These are phyloP conservation scores for Dryobotodes eremita DNA, from an alignment of 2,888 invertebrate genomes.

Conservation along the genomic window DNA sequence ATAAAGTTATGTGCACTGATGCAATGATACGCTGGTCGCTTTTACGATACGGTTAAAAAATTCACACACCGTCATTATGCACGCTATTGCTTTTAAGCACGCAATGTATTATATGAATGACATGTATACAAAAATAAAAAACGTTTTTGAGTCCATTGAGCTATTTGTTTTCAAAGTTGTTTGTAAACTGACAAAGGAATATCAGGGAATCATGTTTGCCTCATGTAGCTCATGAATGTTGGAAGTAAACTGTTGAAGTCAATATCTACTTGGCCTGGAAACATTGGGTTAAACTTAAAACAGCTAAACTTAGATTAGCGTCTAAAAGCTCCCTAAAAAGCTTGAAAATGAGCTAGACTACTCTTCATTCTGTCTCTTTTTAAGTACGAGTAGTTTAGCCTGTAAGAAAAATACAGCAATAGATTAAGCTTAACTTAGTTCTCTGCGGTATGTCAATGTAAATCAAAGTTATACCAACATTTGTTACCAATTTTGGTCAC, in stretches of 20 bases:
- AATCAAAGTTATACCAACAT: not conserved
- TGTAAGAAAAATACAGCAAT: not conserved
- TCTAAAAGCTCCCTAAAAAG: not conserved
- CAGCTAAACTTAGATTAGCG: not conserved
- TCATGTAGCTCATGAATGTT: not conserved
- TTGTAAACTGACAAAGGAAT: constrained; percentile 1
- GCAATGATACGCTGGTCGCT: constrained; percentile 45
- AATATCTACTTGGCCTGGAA: not conserved
- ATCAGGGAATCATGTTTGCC: not conserved
- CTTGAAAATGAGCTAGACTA: not conserved
- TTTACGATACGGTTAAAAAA: constrained; percentile 33
- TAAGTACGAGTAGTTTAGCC: not conserved
- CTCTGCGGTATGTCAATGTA: not conserved
- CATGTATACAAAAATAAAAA: not conserved
- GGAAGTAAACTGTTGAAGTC: not conserved
- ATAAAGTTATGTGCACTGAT: constrained; percentile 46
- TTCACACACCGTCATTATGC: constrained; percentile 23
- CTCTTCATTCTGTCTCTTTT: too few relatives aligned
- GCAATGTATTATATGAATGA: constrained; percentile 9
- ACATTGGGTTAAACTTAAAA: not conserved
- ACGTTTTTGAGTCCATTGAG: not conserved
- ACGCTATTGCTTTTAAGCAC: constrained; percentile 6
- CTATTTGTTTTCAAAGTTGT: constrained; percentile 9
- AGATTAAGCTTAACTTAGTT: too few relatives aligned
- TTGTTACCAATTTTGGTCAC: constrained; percentile 25